These are phyloP conservation scores for Lamellibrachia luymesi DNA, from an alignment of 1,140 invertebrate genomes.

Conservation along the genomic window DNA sequence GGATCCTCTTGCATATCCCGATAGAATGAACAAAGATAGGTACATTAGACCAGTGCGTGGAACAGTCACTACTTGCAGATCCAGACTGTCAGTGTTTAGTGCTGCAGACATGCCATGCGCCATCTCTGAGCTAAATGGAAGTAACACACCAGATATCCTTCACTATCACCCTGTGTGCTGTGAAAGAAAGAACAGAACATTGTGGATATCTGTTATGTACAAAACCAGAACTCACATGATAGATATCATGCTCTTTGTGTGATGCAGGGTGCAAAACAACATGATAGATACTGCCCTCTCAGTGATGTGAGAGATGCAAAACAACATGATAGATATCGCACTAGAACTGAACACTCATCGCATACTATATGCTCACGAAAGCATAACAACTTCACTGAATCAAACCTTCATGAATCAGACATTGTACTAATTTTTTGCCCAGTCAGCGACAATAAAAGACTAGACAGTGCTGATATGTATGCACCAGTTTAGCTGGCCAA, in stretches of 20 bases:
- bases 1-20: too few species aligned
- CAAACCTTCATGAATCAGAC: not conserved
- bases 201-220: not conserved
- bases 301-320: not conserved
- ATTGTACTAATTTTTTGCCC: not conserved
- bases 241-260: not conserved
- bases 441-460: not conserved
- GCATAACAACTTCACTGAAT: not conserved
- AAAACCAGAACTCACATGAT: not conserved
- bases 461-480: not conserved
- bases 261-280: not conserved
- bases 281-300: not conserved
- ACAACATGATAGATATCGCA: not conserved
- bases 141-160: too few species aligned
- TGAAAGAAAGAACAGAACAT: not conserved
- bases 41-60: too few species aligned
- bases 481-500: not conserved
- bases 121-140: too few species aligned
- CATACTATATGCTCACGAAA: not conserved
- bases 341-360: not conserved
- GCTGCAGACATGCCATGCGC: too few species aligned
- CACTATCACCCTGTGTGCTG: not conserved
- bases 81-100: too few species aligned
- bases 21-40: too few species aligned
- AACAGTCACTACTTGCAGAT: too few species aligned